These are phyloP conservation scores for Spea multiplicata DNA, from an alignment of 2,113 vertebrate species.

Conservation along the genomic window DNA sequence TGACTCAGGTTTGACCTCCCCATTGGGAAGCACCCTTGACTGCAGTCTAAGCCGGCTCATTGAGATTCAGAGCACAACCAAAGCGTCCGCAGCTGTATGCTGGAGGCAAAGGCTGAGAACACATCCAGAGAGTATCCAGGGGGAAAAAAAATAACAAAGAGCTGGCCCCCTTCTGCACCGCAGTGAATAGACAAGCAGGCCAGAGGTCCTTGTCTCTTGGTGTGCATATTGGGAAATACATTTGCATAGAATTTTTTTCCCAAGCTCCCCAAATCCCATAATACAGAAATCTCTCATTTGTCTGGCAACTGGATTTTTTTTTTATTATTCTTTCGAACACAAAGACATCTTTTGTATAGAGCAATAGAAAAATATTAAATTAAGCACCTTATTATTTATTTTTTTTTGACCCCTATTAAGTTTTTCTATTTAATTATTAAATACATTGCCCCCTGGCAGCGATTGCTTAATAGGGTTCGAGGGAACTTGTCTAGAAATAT, in stretches of 20 bases:
- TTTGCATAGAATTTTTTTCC: conserved; percentile 53
- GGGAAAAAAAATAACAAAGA: conserved; percentile 66
- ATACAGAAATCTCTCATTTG: conserved; percentile 47
- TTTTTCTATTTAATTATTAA: neutral
- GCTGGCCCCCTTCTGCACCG: conserved; percentile 57
- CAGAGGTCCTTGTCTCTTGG: conserved; percentile 53
- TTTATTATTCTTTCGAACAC: neutral
- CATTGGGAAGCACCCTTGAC: conserved; percentile 64
- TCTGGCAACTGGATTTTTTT: conserved; percentile 46
- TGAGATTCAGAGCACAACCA: conserved; percentile 76
- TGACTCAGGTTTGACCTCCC: conserved; percentile 62
- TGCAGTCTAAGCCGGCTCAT: conserved; percentile 65
- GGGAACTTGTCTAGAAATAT: neutral
- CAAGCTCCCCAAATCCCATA: conserved; percentile 50
- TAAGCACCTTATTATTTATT: neutral
- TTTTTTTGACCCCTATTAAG: neutral
- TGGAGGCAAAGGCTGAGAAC: conserved; percentile 68
- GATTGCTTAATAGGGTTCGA: neutral
- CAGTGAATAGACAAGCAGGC: conserved; percentile 59
- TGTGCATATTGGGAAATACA: conserved; percentile 51
- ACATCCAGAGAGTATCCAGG: conserved; percentile 67
- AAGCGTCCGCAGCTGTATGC: conserved; percentile 76
- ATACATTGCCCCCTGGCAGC: neutral
- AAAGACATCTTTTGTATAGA: neutral
- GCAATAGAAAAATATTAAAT: neutral